Percentiles rank a stretch among this genome's conserved stretches.
These are phyloP conservation scores for Cephalotes varians DNA, from an alignment of 2,888 invertebrate genomes.

Conservation along the genomic window DNA sequence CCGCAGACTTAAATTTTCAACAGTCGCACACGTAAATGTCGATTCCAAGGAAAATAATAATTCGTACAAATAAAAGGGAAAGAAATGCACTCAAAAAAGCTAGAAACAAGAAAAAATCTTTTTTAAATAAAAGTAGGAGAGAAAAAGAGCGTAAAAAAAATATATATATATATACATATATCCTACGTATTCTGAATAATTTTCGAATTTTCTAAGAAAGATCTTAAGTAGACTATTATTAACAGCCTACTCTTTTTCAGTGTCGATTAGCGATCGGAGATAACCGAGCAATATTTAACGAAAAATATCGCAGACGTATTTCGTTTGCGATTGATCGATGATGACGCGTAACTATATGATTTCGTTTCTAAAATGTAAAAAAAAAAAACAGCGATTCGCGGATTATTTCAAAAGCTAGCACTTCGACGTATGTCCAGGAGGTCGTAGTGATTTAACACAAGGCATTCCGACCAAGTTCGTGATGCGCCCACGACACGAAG, in stretches of 20 bases:
- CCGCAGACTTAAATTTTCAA: constrained; percentile 12
- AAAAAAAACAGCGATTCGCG: not conserved
- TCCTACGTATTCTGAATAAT: not conserved
- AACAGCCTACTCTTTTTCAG: not conserved
- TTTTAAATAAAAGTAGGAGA: not conserved
- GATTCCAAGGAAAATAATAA: not conserved
- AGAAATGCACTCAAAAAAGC: not conserved
- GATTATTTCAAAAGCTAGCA: constrained; percentile 23
- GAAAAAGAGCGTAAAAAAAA: not conserved
- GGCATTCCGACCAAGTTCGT: constrained; percentile 58
- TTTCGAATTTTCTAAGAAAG: not conserved
- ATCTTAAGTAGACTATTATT: not conserved
- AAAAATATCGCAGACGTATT: not conserved
- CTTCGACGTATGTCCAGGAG: not conserved
- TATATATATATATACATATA: too few relatives aligned
- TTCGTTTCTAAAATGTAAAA: not conserved
- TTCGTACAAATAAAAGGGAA: not conserved
- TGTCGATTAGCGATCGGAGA: not conserved
- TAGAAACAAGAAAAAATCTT: not conserved
- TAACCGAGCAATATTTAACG: not conserved
- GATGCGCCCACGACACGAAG: constrained; percentile 58
- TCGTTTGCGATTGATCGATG: constrained; percentile 26
- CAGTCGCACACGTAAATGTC: not conserved
- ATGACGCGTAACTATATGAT: not conserved
- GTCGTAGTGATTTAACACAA: constrained; percentile 59